phyloP scores from a whole-genome alignment of 1,140 invertebrate species.

The Anastrepha ludens region DNA sequence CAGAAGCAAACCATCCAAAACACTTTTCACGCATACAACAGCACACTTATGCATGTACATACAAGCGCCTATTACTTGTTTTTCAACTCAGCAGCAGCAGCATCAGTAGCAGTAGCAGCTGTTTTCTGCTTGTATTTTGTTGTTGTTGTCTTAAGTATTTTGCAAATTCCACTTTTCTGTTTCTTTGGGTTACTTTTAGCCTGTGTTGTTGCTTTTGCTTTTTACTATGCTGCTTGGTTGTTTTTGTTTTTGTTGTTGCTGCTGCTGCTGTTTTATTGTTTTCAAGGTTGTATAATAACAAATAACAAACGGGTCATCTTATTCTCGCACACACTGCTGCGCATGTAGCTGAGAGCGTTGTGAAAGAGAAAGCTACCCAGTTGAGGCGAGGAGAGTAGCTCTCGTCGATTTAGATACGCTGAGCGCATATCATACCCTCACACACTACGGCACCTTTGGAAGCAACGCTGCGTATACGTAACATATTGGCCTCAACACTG shows the following conservation, averaged over 20 bases:
- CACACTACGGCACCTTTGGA: not conserved
- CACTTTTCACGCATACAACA: slow-evolving; percentile 14
- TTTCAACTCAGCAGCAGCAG: slow-evolving; percentile 17
- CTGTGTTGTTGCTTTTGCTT: not conserved
- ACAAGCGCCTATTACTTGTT: not conserved
- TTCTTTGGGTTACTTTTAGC: not conserved
- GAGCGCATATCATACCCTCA: not conserved
- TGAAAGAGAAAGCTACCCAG: not conserved
- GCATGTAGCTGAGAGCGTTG: not conserved
- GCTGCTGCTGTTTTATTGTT: not conserved
- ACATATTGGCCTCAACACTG: not conserved
- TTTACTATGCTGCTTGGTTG: not conserved
- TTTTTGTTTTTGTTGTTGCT: not conserved
- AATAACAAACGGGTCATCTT: not conserved
- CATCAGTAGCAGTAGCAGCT: slow-evolving; percentile 1
- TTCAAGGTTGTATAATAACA: slow-evolving; percentile 11
- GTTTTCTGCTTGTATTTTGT: slow-evolving; percentile 22
- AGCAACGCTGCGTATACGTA: slow-evolving; percentile 31
- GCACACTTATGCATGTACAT: not conserved
- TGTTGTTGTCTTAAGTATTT: slow-evolving; percentile 47
- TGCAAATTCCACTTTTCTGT: slow-evolving; percentile 27
- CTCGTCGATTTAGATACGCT: not conserved
- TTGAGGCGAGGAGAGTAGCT: not conserved
- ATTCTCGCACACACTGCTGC: not conserved
- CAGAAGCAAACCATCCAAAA: not conserved